Percentiles rank a stretch among this genome's conserved stretches.
Evolutionary conservation across 1,140 invertebrate species (phyloP).

Genomic region (Orchestia grillus): DNA sequence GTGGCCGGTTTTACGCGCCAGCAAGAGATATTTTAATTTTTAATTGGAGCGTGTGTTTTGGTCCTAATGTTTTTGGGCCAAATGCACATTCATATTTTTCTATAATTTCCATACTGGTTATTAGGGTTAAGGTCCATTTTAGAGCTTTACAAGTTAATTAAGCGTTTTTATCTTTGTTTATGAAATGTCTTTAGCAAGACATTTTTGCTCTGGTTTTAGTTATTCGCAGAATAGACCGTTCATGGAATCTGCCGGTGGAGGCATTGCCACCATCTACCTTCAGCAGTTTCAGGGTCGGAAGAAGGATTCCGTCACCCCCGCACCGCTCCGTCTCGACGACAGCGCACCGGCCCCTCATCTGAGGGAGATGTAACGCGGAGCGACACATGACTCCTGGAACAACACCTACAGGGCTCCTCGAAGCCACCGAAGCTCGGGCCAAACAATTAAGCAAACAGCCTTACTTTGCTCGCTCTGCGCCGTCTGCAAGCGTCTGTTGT

Average conservation of each 20-base stretch:
- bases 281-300: not conserved
- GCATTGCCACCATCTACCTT: not conserved
- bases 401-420: not conserved
- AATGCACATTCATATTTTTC: not conserved
- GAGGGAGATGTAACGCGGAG: not conserved
- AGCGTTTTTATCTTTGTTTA: too few relatives aligned
- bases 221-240: not conserved
- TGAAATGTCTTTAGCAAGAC: not conserved
- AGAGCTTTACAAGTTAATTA: not conserved
- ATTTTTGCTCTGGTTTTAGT: not conserved
- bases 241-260: too few relatives aligned
- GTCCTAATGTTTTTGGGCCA: not conserved
- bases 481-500: slow-evolving; percentile 15
- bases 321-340: not conserved
- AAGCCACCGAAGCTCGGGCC: not conserved
- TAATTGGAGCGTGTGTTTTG: not conserved
- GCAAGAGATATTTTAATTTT: not conserved
- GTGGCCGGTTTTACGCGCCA: not conserved
- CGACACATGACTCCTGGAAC: not conserved
- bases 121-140: not conserved
- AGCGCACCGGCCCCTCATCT: not conserved
- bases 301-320: not conserved
- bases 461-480: not conserved
- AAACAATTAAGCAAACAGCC: slow-evolving; percentile 6
- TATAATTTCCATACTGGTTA: not conserved